These are phyloP conservation scores for Hippocampus barbouri DNA, from an alignment of 2,113 vertebrate species.

Conservation along the genomic window DNA sequence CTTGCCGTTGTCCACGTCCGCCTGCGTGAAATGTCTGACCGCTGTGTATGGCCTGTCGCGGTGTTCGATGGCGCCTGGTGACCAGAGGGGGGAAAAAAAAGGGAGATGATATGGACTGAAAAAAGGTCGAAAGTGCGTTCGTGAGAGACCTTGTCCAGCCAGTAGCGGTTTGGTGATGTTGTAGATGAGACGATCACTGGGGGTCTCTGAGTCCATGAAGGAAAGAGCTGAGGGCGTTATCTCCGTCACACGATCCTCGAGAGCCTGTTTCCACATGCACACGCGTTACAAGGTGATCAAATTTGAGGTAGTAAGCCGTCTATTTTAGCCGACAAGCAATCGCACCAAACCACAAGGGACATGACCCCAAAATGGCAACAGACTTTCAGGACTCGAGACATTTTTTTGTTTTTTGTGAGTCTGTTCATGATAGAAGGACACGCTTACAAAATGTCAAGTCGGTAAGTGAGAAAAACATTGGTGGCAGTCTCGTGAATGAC, in stretches of 20 bases:
- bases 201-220: conserved; percentile 80
- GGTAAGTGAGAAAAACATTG: no score
- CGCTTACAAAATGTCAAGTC: no score
- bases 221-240: conserved; percentile 84
- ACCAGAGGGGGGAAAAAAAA: not conserved
- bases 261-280: conserved; percentile 71
- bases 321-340: no score
- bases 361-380: no score
- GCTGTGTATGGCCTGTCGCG: conserved; percentile 73
- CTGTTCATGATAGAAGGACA: no score
- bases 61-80: conserved; percentile 82
- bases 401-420: no score
- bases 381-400: no score
- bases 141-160: conserved; percentile 80
- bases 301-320: no score
- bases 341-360: no score
- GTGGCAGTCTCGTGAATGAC: not conserved
- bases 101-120: not conserved
- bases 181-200: conserved; percentile 82
- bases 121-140: not conserved
- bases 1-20: conserved; percentile 80
- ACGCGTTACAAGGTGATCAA: not conserved
- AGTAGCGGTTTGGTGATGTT: conserved; percentile 85
- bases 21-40: conserved; percentile 80
- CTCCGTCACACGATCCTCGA: conserved; percentile 85